These are phyloP conservation scores for Halcyon badia DNA, from an alignment of 2,797 vertebrate genomes.

Conservation along the genomic window DNA sequence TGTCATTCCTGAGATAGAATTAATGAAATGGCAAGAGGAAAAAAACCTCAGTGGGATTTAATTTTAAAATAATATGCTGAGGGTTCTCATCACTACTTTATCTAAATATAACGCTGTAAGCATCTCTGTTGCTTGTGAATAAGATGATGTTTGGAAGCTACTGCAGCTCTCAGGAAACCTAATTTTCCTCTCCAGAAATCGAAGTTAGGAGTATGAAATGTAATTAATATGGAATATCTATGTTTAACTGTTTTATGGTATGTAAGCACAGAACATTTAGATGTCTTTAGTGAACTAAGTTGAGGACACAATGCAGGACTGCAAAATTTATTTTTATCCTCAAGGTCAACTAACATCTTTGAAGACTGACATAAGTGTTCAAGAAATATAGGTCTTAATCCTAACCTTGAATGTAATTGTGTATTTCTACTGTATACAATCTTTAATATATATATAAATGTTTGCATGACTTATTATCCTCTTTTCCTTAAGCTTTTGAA, in stretches of 20 bases:
- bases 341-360: constrained; percentile 44
- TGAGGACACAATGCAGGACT: neutral
- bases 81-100: constrained; percentile 40
- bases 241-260: constrained; percentile 42
- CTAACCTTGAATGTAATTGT: neutral
- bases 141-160: constrained; percentile 46
- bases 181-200: constrained; percentile 55
- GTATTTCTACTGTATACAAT: neutral
- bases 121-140: constrained; percentile 40
- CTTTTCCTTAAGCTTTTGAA: neutral
- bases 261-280: constrained; percentile 21
- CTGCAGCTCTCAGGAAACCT: constrained; percentile 34
- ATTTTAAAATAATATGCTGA: constrained; percentile 28
- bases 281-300: constrained; percentile 11
- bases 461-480: neutral
- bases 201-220: constrained; percentile 33
- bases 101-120: constrained; percentile 35
- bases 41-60: constrained; percentile 20
- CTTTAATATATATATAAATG: neutral
- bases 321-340: constrained; percentile 52
- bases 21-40: constrained; percentile 33
- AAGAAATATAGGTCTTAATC: neutral
- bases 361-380: neutral
- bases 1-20: neutral
- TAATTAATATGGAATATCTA: constrained; percentile 43